Evolutionary conservation across 2,113 vertebrate species (phyloP), one percentile per base, ranked within the genome.

Genomic region (Danionella cerebrum): DNA sequence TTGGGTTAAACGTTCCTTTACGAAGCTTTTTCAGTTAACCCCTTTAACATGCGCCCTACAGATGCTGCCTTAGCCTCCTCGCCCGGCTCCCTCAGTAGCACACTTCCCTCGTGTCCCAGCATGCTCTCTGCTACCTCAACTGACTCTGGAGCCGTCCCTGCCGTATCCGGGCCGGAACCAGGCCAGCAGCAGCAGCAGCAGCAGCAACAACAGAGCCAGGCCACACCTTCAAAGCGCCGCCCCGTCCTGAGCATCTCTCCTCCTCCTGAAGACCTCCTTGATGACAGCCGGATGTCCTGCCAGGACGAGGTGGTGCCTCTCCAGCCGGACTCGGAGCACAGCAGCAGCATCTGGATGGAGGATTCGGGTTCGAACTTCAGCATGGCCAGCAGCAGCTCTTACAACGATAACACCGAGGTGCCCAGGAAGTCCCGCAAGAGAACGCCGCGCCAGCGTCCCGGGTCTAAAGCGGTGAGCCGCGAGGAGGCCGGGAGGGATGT

Each of bases 311-410:
- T 91, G 29, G n/a, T n/a, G n/a, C n/a, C n/a, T n/a, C 77, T 87
- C 0, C 11, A 54, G 6, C 91, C 85, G 73, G 94, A 97, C 80
- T 99, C 96, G 1, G 95, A 99, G 71, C 96, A 97, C 65, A 99
- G 95, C 87, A 92, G 91, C 89, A 98, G 89, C 85, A 98, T 98
- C 86, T 99, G 96, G 96, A 94, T 95, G 74, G 96, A 98, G 48
- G 96, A 99, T 76, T 98, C 95, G 1, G 88, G 91, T 82, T 97
- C 96, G 79, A 98, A 97, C 92, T 98, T 98, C 89, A 99, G 96
- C 90, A 89, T 97, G 84, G 87, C 92, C 89, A 99, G 96, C 86
- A 91, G 92, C 81, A 87, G 89, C 84, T 97, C 95, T 73, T 98
- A 98, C 89, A 98, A 98, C 67, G 96, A 97, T 90, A 97, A 98